Evolutionary conservation across 2,797 vertebrate species (phyloP).

Genomic region (Scomberomorus guttatus): DNA sequence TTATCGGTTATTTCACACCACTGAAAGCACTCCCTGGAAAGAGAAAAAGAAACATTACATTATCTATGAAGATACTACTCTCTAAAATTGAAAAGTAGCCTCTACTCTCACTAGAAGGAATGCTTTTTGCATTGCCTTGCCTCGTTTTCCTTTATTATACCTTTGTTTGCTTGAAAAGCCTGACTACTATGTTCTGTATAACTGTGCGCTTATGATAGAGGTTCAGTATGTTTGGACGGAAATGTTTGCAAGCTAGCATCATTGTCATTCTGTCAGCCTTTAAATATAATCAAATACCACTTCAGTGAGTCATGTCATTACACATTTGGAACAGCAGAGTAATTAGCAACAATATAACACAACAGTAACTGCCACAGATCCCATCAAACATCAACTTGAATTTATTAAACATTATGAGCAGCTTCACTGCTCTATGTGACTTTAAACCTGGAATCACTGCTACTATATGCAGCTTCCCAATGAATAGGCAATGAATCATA

Average conservation of each 20-base stretch:
- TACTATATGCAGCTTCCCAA: conserved; percentile 19
- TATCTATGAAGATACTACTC: conserved; percentile 55
- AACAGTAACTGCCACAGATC: conserved; percentile 43
- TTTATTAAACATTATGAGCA: conserved; percentile 47
- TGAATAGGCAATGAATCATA: conserved; percentile 55
- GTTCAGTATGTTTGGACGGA: conserved; percentile 48
- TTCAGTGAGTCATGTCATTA: conserved; percentile 73
- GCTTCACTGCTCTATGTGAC: conserved; percentile 4
- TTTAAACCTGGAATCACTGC: conserved; percentile 16
- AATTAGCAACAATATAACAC: conserved; percentile 64
- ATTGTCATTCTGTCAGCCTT: conserved; percentile 67
- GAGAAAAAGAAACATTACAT: conserved; percentile 64
- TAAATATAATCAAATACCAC: conserved; percentile 75
- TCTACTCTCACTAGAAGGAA: conserved; percentile 38
- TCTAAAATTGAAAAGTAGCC: conserved; percentile 59
- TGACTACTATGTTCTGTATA: conserved; percentile 58
- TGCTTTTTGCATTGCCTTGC: conserved; percentile 25
- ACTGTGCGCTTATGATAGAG: conserved; percentile 54
- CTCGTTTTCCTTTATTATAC: conserved; percentile 43
- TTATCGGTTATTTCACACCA: conserved; percentile 68
- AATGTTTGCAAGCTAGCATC: conserved; percentile 64
- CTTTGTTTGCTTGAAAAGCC: conserved; percentile 57
- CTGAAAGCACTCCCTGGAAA: conserved; percentile 58
- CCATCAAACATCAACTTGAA: conserved; percentile 42
- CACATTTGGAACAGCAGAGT: conserved; percentile 52